Base-by-base conservation (phyloP, 2,888 invertebrate genomes). In the Drosophila barbarae region DNA sequence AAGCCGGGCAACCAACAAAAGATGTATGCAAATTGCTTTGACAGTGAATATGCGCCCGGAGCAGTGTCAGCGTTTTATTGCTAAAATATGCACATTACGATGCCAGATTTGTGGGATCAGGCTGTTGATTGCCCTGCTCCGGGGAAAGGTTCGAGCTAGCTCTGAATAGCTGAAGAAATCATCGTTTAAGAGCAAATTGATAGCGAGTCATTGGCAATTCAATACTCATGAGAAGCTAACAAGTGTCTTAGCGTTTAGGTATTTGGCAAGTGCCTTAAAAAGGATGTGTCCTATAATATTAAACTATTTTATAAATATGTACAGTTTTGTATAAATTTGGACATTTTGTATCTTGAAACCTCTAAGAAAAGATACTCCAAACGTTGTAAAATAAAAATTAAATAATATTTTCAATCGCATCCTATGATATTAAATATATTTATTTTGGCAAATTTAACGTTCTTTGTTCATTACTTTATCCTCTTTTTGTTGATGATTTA, bases 11-110 rank as follows among this genome's bases (percentile, higher is more conserved):
- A 50, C 30, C 34, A 32, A 36, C 57, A 47, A 52, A 41, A 56
- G 42, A 64, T 56, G n/a, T 39, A 84, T 79, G 83, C 68, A 82
- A 84, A 79, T 84, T 68, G 74, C 69, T 65, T 55, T 82, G 83
- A 64, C 77, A 70, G 72, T 70, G 80, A 55, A 66, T 66, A 53
- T 56, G 65, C 44, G 61, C 59, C 63, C 55, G 47, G 52, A 42
- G 69, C 66, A 61, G 49, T 70, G 69, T 61, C 64, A 67, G 63
- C 63, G 36, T 39, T 63, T 71, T 76, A 81, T 82, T 69, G 61
- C 58, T 73, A 67, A 81, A 64, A 76, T 78, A 82, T 78, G 79
- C 74, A 76, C 83, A 83, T 71, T 68, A 61, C 46, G 9, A 13
- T 39, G 35, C 28, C 35, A 70, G 64, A 70, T 53, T 61, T 53